phyloP scores from a whole-genome alignment of 92 coral and sea anemone genomes.

The Pocillopora meandrina region DNA sequence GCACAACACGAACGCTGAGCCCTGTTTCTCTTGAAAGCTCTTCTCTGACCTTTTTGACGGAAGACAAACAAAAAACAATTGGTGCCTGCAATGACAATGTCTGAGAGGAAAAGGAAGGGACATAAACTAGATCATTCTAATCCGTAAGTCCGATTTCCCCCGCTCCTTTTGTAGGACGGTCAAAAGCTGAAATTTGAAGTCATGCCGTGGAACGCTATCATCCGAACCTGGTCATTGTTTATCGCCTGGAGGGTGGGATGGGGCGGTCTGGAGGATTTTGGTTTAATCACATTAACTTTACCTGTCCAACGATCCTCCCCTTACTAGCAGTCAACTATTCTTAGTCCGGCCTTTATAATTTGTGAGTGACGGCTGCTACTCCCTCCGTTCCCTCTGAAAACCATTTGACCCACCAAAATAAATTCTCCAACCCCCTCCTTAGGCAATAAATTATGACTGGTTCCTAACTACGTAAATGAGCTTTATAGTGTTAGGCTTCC shows the following conservation, averaged over 20 bases:
- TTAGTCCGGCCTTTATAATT: too few relatives aligned
- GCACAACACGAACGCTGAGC: constrained; percentile 97
- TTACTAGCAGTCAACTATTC: too few relatives aligned
- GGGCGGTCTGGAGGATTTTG: too few relatives aligned
- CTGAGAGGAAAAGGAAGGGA: neutral
- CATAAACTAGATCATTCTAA: neutral
- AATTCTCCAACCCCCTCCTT: neutral
- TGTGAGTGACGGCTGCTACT: too few relatives aligned
- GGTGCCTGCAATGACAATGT: neutral
- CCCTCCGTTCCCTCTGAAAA: too few relatives aligned
- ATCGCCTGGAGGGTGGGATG: too few relatives aligned
- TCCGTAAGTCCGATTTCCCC: neutral
- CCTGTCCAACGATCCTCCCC: too few relatives aligned
- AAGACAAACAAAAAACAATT: neutral
- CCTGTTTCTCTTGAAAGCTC: constrained; percentile 99
- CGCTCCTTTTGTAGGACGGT: neutral
- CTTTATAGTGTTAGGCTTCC: neutral
- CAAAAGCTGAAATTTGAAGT: too few relatives aligned
- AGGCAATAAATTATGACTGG: neutral
- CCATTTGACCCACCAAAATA: neutral
- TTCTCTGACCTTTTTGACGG: constrained; percentile 83
- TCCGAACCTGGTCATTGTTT: too few relatives aligned
- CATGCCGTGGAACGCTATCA: too few relatives aligned
- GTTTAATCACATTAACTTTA: too few relatives aligned
- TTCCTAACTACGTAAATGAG: neutral